Base-by-base conservation (phyloP, 2,797 vertebrate genomes). In the Diceros bicornis region DNA sequence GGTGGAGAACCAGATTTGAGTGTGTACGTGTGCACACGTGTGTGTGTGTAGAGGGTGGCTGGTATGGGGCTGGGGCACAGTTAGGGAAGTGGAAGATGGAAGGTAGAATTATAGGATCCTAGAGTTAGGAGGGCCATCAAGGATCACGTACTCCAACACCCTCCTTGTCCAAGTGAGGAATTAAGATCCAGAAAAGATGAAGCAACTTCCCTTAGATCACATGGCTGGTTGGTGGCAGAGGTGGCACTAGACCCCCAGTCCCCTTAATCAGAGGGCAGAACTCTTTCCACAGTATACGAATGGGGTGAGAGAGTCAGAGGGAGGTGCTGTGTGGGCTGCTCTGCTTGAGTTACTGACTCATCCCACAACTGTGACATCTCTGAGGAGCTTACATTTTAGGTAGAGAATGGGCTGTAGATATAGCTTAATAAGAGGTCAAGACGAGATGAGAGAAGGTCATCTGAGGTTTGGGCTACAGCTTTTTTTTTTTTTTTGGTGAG, bases 271-370 rank as follows among this genome's bases (percentile, higher is more conserved):
- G 74, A 41, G 57, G 34, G 14, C 8, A 4, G 37, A n/a, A 44
- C 27, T 44, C 50, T 79, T 75, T n/a, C 25, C 71, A 4, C 0
- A 1, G 77, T 4, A 1, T 27, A 7, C 3, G 0, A 1, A 3
- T 1, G 2, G 72, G 66, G 20, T 0, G 4, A 9, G 89, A 21
- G 71, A 79, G 89, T 68, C 72, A 37, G 69, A 68, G 44, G 17
- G n/a, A 4, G 37, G 50, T 14, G 16, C 89, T 4, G 1, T 4
- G 17, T 25, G 25, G 37, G 23, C 23, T 17, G 13, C 41, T 57
- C 11, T 44, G 0, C 3, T 27, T 5, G 11, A 21, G 41, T 57
- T 21, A 17, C 13, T 7, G 34, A 16, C 62, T 91, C 8, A 2
- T 37, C 20, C 17, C 2, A 21, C 11, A 13, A 1, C 7, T 7